Base-by-base conservation (phyloP, 2,113 vertebrate species). In the Tenrec ecaudatus region DNA sequence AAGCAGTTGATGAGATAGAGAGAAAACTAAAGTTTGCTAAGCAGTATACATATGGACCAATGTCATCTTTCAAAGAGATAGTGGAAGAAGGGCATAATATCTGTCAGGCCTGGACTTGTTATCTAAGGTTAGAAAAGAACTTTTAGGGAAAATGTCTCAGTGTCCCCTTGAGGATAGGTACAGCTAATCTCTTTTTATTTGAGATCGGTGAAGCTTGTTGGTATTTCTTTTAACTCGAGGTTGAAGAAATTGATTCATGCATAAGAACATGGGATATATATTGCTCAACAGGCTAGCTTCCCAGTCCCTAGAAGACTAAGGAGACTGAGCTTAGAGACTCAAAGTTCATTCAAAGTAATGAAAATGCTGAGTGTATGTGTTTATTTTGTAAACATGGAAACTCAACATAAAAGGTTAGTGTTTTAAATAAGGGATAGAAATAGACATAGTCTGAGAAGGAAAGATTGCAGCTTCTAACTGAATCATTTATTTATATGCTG, bases 1-100 rank as follows among this genome's bases (percentile, higher is more conserved):
- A 75, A 81, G 14, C 33, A 78, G 36, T 58, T 81, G 36, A 43
- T 79, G 38, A 93, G 66, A 85, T 87, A 88, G 80, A 73, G 84
- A 93, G 31, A 43, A 64, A 94, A n/a, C 4, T 76, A 71, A n/a
- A 78, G 0, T 77, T 86, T 88, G n/a, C 58, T 90, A 22, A 68
- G 58, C n/a, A 86, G 33, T 83, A 8, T 69, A 90, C 64, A 25
- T 69, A 2, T 64, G 33, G 58, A 87, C 38, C 33, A 87, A 82
- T 31, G 33, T 25, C 22, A 77, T 57, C 40, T 66, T 92, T 88
- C 29, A 69, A 66, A 83, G 76, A 93, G 79, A 90, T 33, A 31
- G 15, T 9, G 19, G 60, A 85, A 5, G 40, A 53, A 76, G 23
- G 31, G 53, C 11, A 19, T 68, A 38, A 66, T 38, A 6, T 75